Conservation (phyloP, 2,113 vertebrate species). For the Parotia lawesii region DNA sequence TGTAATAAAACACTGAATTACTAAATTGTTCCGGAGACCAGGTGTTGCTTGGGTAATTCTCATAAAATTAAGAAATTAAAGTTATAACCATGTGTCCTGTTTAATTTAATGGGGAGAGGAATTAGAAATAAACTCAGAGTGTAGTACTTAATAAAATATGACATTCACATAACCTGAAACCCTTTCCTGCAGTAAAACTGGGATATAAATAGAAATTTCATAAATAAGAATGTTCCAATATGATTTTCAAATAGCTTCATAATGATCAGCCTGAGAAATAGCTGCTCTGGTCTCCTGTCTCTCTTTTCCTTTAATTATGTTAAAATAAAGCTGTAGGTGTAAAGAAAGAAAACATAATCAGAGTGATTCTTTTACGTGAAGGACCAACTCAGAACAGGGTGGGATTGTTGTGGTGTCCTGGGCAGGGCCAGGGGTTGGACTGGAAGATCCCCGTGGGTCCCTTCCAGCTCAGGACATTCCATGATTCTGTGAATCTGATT, state of each 20-base stretch:
- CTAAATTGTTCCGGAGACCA: slow-evolving; percentile 63
- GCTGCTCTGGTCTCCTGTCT: neutral
- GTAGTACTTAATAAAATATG: slow-evolving; percentile 45
- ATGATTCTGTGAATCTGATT: neutral
- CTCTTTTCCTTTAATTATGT: neutral
- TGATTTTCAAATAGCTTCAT: neutral
- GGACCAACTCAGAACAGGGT: neutral
- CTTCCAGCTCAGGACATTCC: neutral
- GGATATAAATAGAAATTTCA: slow-evolving; percentile 8
- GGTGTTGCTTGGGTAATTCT: slow-evolving; percentile 65
- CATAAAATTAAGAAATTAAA: slow-evolving; percentile 70
- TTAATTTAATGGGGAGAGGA: slow-evolving; percentile 51
- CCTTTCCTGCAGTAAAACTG: neutral
- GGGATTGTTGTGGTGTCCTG: neutral
- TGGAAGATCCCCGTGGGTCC: neutral
- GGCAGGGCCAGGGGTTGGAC: neutral
- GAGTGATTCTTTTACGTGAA: neutral
- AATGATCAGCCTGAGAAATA: neutral
- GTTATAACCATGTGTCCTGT: slow-evolving; percentile 56
- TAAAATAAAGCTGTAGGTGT: neutral
- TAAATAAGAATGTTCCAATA: neutral
- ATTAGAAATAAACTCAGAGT: slow-evolving; percentile 61
- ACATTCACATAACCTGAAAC: slow-evolving; percentile 57
- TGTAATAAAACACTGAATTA: slow-evolving; percentile 50
- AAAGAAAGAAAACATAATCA: neutral